A percentile compares a stretch with the other conserved stretches of the same genome.
Evolutionary conservation across 2,113 vertebrate genomes (phyloP).

Genomic region (Cephalopterus ornatus): DNA sequence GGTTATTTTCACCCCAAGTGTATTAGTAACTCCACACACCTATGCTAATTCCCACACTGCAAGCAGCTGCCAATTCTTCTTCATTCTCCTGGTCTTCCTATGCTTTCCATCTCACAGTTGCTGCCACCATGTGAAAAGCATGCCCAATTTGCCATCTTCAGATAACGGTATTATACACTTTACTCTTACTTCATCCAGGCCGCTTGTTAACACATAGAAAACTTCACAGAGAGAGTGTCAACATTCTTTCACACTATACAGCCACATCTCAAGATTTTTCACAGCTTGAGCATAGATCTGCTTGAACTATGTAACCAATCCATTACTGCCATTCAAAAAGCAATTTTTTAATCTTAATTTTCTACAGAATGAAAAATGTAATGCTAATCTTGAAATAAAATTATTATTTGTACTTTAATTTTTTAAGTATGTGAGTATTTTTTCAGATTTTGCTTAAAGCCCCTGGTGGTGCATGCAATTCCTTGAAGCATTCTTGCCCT

Average conservation of each 20-base stretch:
- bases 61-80: not conserved
- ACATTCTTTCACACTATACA: not conserved
- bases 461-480: not conserved
- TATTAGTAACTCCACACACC: slow-evolving; percentile 7
- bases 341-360: slow-evolving; percentile 9
- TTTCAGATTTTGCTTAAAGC: slow-evolving; percentile 7
- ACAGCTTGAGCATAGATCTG: not conserved
- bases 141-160: not conserved
- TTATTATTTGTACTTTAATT: slow-evolving; percentile 1
- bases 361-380: slow-evolving; percentile 23
- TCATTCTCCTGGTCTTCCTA: not conserved
- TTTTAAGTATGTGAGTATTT: not conserved
- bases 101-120: not conserved
- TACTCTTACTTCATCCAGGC: not conserved
- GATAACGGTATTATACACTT: not conserved
- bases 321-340: not conserved
- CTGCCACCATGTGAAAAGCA: not conserved
- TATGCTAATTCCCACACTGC: not conserved
- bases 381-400: slow-evolving; percentile 38
- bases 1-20: slow-evolving; percentile 1
- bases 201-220: not conserved
- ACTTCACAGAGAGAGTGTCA: not conserved
- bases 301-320: slow-evolving; percentile 10
- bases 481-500: slow-evolving; percentile 5
- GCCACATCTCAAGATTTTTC: not conserved